Base-by-base conservation (phyloP, 2,888 invertebrate genomes). In the Synanthedon andrenaeformis region DNA sequence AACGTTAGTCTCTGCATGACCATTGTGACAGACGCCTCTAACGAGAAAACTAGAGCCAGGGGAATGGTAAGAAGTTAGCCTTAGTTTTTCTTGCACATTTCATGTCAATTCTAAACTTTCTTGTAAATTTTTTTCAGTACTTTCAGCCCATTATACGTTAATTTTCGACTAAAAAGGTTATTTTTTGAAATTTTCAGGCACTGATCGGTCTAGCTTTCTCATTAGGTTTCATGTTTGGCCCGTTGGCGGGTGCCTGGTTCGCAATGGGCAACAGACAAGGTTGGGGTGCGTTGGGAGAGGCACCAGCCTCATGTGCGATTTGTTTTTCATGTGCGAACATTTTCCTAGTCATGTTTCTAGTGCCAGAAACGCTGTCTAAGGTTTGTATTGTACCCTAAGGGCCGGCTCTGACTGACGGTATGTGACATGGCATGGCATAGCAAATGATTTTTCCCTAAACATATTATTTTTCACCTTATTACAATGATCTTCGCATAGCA, bases 141-240 rank as follows among this genome's bases (percentile, higher is more conserved):
- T 49, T 49, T 10, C 3, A 4, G 14, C 14, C 17, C 17, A 17
- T n/a, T n/a, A 12, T 13, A 49, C 11, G 6, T 14, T 17, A n/a
- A n/a, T n/a, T n/a, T n/a, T n/a, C n/a, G 23, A 23, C 23, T 23
- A 4, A 23, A 0, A 4, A 23, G 4, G 23, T 4, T 1, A 4
- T 4, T 23, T 23, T 23, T 5, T 23, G 5, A 5, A 5, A 17
- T 19, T 89, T 89, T 67, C 85, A 96, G 96, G 98, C 99, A n/a
- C 81, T 98, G 53, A 94, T 99, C 58, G 99, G 99, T 11, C 92
- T 98, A 64, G 97, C 99, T 6, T 99, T 99, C 83, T 98, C 98
- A 1, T 82, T 99, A 57, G 99, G 98, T n/a, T 99, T 99, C 81
- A 95, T 98, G 65, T 86, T 97, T 58, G 99, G 99, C 0, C 99